Conservation (phyloP, 2,888 invertebrate species). For the Plagiodera versicolora region DNA sequence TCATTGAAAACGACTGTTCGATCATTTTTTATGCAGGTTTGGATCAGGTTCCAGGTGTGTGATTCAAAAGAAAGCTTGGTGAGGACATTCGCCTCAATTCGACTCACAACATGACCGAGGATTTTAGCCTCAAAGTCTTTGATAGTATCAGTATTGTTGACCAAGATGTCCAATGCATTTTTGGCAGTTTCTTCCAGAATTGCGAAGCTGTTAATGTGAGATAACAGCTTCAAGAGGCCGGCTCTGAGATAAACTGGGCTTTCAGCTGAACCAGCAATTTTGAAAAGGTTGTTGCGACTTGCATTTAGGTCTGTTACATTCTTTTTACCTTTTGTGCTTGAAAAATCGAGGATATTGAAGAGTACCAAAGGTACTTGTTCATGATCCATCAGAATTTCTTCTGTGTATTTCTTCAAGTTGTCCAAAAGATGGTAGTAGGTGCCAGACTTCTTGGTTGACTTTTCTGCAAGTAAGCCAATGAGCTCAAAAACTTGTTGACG, state of each 20-base stretch:
- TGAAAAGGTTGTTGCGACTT: slow-evolving; percentile 41
- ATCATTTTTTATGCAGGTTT: slow-evolving; percentile 59
- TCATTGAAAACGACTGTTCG: slow-evolving; percentile 41
- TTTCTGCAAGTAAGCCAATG: slow-evolving; percentile 16
- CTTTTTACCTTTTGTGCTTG: slow-evolving; percentile 48
- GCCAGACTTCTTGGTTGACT: slow-evolving; percentile 16
- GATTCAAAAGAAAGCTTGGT: slow-evolving; percentile 37
- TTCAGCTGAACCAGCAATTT: slow-evolving; percentile 50
- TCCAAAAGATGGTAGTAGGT: slow-evolving; percentile 27
- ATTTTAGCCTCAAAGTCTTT: slow-evolving; percentile 39
- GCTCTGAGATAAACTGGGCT: slow-evolving; percentile 55
- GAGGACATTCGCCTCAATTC: slow-evolving; percentile 41
- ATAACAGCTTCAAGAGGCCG: slow-evolving; percentile 51
- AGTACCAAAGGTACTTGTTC: slow-evolving; percentile 68
- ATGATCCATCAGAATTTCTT: slow-evolving; percentile 66
- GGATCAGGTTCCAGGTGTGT: slow-evolving; percentile 63
- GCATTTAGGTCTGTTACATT: slow-evolving; percentile 42
- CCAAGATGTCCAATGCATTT: slow-evolving; percentile 38
- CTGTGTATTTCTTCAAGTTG: slow-evolving; percentile 35
- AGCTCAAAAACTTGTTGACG: slow-evolving; percentile 24
- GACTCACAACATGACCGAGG: slow-evolving; percentile 38
- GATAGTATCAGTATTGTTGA: slow-evolving; percentile 29
- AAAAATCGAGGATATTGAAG: slow-evolving; percentile 60
- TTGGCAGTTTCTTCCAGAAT: slow-evolving; percentile 41
- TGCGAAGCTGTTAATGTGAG: slow-evolving; percentile 40